A percentile compares a stretch with the other conserved stretches of the same genome.
These are phyloP conservation scores for Progne subis DNA, from an alignment of 2,113 vertebrate genomes.

Conservation along the genomic window DNA sequence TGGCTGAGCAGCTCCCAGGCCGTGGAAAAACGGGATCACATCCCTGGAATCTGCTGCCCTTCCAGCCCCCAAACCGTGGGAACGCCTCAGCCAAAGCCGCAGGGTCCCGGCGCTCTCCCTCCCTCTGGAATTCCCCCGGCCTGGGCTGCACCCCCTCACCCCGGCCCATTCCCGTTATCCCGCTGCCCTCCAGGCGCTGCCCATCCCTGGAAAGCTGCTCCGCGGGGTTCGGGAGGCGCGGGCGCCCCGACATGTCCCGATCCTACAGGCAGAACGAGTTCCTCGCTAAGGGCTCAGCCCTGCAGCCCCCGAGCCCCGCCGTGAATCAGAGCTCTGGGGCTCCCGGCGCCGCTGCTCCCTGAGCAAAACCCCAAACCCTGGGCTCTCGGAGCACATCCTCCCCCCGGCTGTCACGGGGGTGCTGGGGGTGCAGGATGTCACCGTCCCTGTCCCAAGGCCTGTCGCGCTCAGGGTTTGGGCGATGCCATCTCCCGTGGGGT, in stretches of 20 bases:
- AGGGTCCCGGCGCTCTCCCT: neutral
- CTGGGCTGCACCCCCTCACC: neutral
- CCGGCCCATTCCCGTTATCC: neutral
- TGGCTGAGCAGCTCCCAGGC: neutral
- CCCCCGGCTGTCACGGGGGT: fast-evolving
- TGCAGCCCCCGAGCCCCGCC: neutral
- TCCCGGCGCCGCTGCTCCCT: neutral
- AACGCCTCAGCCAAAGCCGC: neutral
- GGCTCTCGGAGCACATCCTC: neutral
- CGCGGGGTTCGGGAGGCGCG: no score
- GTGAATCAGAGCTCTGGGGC: slow-evolving; percentile 35
- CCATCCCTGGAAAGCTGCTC: no score
- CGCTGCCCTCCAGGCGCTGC: neutral
- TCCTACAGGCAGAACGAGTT: slow-evolving; percentile 40
- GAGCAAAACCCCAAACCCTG: neutral
- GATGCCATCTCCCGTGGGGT: neutral
- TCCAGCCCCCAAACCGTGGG: neutral
- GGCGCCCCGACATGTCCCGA: neutral
- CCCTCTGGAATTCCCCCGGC: neutral
- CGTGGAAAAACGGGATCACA: fast-evolving
- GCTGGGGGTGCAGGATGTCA: neutral
- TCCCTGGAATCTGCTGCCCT: neutral
- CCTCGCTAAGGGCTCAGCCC: neutral
- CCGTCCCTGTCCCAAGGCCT: neutral
- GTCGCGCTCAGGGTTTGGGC: fast-evolving